Evolutionary conservation across 2,113 vertebrate species (phyloP).

Genomic region (Dipodomys stephensi): DNA sequence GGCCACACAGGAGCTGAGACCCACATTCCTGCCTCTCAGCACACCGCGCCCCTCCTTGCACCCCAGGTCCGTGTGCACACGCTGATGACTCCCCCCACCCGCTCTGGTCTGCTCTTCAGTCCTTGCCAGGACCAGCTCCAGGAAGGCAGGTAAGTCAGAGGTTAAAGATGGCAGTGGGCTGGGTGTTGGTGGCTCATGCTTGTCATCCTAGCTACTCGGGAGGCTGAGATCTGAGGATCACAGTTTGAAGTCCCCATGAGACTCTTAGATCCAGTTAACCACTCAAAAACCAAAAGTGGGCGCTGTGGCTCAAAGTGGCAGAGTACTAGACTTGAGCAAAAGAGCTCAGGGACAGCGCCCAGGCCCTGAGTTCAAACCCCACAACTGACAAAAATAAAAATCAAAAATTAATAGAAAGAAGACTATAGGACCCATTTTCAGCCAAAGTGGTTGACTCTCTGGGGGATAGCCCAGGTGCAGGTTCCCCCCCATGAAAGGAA

Average conservation of each 20-base stretch:
- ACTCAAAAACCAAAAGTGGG: background rate
- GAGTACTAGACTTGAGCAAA: too few species aligned
- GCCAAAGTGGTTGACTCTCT: background rate
- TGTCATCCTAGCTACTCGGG: background rate
- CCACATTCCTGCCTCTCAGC: rapidly evolving
- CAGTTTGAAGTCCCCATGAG: too few species aligned
- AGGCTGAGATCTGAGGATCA: background rate
- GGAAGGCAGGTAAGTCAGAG: background rate
- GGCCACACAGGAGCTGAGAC: background rate
- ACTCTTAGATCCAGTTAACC: too few species aligned
- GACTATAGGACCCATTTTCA: background rate
- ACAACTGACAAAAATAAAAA: too few species aligned
- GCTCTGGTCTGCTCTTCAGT: background rate
- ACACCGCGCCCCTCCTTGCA: rapidly evolving
- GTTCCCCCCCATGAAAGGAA: too few species aligned
- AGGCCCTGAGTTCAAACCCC: too few species aligned
- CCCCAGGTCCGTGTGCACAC: rapidly evolving
- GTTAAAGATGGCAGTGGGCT: background rate
- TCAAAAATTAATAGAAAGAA: too few species aligned
- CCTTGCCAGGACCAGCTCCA: background rate
- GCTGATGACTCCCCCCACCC: background rate
- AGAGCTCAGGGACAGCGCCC: too few species aligned
- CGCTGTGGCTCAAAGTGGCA: too few species aligned
- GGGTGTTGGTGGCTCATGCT: background rate
- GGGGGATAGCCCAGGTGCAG: rapidly evolving